Conservation (phyloP, 1,140 invertebrate genomes). For the Batillaria attramentaria region DNA sequence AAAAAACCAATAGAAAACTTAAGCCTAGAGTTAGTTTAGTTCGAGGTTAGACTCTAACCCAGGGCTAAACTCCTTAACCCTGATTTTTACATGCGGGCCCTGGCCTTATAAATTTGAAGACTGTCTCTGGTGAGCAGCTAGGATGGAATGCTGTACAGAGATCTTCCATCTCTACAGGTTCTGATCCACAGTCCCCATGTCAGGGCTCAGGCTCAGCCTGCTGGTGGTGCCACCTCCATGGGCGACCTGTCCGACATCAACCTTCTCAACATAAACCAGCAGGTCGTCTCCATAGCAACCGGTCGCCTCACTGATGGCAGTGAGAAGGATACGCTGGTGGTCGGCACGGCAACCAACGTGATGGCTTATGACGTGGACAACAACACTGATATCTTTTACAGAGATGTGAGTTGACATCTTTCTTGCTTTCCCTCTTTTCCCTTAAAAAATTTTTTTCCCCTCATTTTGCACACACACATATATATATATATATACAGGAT, state of each 20-base stretch:
- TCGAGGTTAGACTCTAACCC: too few species aligned
- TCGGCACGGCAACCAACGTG: conserved; percentile 89
- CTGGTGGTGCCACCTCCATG: conserved; percentile 74
- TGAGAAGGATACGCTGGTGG: conserved; percentile 83
- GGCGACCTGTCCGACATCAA: conserved; percentile 79
- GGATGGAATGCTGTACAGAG: too few species aligned
- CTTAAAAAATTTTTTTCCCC: too few species aligned
- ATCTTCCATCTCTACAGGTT: conserved; percentile 77
- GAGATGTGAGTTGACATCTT: conserved; percentile 80
- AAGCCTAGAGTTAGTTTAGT: too few species aligned
- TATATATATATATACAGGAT: too few species aligned
- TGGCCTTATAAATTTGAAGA: too few species aligned
- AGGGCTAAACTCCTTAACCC: too few species aligned
- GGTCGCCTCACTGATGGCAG: conserved; percentile 76
- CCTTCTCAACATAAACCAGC: conserved; percentile 87
- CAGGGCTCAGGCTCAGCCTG: conserved; percentile 74
- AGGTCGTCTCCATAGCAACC: conserved; percentile 80
- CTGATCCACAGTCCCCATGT: conserved; percentile 85
- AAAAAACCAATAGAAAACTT: too few species aligned
- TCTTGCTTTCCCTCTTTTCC: neutral
- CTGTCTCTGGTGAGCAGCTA: neutral
- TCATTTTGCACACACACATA: too few species aligned
- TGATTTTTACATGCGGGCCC: too few species aligned
- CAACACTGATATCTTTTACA: conserved; percentile 92
- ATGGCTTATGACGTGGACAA: conserved; percentile 93